Percentiles rank a stretch among this genome's conserved stretches.
phyloP scores from a whole-genome alignment of 2,888 invertebrate genomes.

The Sylvicola cinctus region DNA sequence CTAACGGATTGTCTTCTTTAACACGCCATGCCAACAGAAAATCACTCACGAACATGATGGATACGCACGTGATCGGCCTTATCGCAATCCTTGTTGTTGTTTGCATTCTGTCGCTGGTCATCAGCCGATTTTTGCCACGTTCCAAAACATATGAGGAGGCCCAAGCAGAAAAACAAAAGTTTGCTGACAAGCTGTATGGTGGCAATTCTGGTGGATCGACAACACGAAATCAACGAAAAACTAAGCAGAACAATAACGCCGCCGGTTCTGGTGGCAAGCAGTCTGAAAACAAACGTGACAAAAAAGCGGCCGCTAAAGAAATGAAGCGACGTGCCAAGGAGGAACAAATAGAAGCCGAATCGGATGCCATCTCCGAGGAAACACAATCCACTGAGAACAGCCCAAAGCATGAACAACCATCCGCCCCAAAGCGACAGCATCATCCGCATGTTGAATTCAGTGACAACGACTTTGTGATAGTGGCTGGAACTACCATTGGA shows the following conservation, averaged over 20 bases:
- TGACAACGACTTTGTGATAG: conserved; percentile 18
- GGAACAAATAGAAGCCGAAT: conserved; percentile 15
- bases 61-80: too few species aligned
- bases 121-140: conserved; percentile 21
- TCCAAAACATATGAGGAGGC: conserved; percentile 26
- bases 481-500: conserved; percentile 8
- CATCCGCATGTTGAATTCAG: conserved; percentile 21
- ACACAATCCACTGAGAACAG: conserved; percentile 1
- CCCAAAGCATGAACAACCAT: conserved; percentile 4
- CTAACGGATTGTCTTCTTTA: too few species aligned
- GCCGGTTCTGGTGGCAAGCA: neutral
- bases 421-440: conserved; percentile 2
- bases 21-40: too few species aligned
- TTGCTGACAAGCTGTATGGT: conserved; percentile 22
- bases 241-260: conserved; percentile 1
- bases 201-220: neutral
- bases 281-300: neutral
- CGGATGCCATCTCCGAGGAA: conserved; percentile 9
- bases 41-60: too few species aligned
- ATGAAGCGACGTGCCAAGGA: conserved; percentile 8
- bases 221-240: conserved; percentile 2
- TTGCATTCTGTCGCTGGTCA: conserved; percentile 21
- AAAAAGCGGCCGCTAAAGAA: neutral
- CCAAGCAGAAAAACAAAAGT: conserved; percentile 22
- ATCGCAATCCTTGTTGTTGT: conserved; percentile 24